Evolutionary conservation across 1,140 invertebrate species (phyloP).

Genomic region (Phymorhynchus buccinoides): DNA sequence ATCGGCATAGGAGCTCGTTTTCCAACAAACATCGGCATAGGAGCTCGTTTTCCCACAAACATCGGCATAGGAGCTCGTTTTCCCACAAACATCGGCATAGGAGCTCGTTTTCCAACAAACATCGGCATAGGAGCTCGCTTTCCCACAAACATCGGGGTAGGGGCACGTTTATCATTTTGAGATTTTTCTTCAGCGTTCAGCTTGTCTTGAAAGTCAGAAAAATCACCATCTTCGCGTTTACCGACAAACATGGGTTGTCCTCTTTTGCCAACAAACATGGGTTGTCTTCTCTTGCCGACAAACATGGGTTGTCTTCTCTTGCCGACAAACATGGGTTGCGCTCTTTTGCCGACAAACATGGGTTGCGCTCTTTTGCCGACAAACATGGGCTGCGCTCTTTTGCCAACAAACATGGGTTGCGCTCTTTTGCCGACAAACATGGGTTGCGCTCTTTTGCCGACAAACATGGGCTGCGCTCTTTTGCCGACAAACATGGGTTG

Average conservation of each 20-base stretch:
- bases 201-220: not conserved
- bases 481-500: no score
- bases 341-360: slow-evolving; percentile 31
- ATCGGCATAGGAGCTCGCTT: slow-evolving; percentile 12
- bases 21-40: slow-evolving; percentile 26
- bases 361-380: slow-evolving; percentile 15
- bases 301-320: slow-evolving; percentile 24
- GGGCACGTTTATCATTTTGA: not conserved
- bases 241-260: slow-evolving; percentile 33
- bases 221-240: slow-evolving; percentile 4
- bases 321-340: slow-evolving; percentile 33
- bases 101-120: slow-evolving; percentile 34
- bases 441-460: slow-evolving; percentile 23
- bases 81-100: slow-evolving; percentile 32
- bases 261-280: slow-evolving; percentile 34
- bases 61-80: slow-evolving; percentile 18
- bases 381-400: slow-evolving; percentile 8
- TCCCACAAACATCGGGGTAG: slow-evolving; percentile 20
- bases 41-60: slow-evolving; percentile 32
- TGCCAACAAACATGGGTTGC: slow-evolving; percentile 36
- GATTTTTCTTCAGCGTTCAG: slow-evolving; percentile 18
- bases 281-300: slow-evolving; percentile 22
- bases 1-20: slow-evolving; percentile 19
- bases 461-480: no score
- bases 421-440: slow-evolving; percentile 31